Base-by-base conservation (phyloP, 2,888 invertebrate species). In the Drosophila barbarae region DNA sequence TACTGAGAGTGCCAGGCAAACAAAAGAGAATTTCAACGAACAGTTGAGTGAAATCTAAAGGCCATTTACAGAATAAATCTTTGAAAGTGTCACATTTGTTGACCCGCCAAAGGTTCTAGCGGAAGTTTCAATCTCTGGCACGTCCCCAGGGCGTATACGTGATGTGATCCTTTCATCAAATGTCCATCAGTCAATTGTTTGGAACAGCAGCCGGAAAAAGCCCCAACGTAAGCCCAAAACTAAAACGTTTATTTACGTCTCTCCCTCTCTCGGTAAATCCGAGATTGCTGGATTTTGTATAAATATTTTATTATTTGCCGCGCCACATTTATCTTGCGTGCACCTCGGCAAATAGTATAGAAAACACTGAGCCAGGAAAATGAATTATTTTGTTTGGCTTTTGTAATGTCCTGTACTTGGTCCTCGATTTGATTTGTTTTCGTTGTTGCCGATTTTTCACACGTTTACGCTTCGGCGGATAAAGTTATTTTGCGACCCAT, bases 151-250 rank as follows among this genome's bases (percentile, higher is more conserved):
- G 49, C 50, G 67, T 42, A 52, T 60, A 60, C 67, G 67, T 67
- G 67, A 67, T 69, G 70, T 52, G 47, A 49, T 41, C 69, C 49
- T 60, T 69, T 69, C 60, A 67, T 69, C 69, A 67, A 67, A 67
- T 53, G 60, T 69, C 69, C 60, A 67, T 67, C 67, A 69, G 52
- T 67, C 47, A 69, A 60, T 69, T 52, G 69, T 36, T 60, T 60
- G 60, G 15, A 53, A 41, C 47, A 34, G 52, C 15, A 34, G 36
- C 52, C 30, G 23, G 18, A 23, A 34, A 34, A 18, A 32, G 10
- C 28, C 4, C 38, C 57, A 34, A 18, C 32, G 26, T 46, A 59
- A 49, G 36, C 32, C 34, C 26, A n/a, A 26, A 46, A 57, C 44
- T 35, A 42, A 50, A 44, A 21, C 36, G 23, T 23, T 41, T 41